These are phyloP conservation scores for Mixornis gularis DNA, from an alignment of 2,113 vertebrate genomes.

Conservation along the genomic window DNA sequence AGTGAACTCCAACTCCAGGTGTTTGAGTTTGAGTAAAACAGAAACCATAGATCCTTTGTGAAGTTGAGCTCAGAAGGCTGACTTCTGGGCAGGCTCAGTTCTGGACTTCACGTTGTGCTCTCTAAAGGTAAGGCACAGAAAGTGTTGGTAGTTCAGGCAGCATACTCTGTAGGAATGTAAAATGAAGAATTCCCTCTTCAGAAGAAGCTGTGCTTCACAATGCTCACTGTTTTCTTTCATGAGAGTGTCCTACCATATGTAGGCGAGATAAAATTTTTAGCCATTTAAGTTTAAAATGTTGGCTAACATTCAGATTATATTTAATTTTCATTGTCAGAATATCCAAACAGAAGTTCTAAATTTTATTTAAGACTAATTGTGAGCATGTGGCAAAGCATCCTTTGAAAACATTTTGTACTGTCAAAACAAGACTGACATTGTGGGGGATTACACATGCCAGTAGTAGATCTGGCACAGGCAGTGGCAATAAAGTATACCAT, in stretches of 20 bases:
- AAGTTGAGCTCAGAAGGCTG: background rate
- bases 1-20: background rate
- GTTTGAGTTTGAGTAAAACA: background rate
- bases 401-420: background rate
- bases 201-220: background rate
- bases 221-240: background rate
- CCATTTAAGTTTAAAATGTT: background rate
- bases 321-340: background rate
- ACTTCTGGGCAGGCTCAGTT: background rate
- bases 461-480: background rate
- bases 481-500: background rate
- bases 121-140: background rate
- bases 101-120: background rate
- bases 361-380: background rate
- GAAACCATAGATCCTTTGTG: background rate
- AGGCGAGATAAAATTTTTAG: background rate
- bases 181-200: background rate
- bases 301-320: background rate
- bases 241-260: background rate
- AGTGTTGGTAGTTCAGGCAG: background rate
- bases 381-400: accelerated
- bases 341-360: background rate
- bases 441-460: background rate
- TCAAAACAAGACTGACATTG: background rate
- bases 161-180: background rate